Conservation (phyloP, 2,797 vertebrate species). For the Gymnodraco acuticeps region DNA sequence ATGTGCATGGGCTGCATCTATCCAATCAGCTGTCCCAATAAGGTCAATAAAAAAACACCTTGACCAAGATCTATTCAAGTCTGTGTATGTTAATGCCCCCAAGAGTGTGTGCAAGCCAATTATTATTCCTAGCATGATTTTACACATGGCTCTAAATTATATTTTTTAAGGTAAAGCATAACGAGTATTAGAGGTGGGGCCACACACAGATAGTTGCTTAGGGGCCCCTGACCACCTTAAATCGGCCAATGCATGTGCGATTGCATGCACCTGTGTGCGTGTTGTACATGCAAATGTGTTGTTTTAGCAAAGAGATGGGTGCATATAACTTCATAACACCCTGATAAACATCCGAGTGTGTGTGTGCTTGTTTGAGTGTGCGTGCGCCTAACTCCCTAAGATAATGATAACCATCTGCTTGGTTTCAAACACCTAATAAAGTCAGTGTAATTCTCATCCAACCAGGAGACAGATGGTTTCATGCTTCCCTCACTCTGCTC, state of each 20-base stretch:
- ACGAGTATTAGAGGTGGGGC: too few relatives aligned
- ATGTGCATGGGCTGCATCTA: too few relatives aligned
- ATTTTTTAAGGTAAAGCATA: too few relatives aligned
- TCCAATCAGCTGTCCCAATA: too few relatives aligned
- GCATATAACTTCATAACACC: conserved; percentile 44
- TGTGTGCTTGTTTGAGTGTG: conserved; percentile 10
- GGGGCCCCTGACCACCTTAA: too few relatives aligned
- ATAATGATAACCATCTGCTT: conserved; percentile 81
- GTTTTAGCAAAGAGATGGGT: conserved; percentile 15
- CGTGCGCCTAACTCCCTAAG: conserved; percentile 56
- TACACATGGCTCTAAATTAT: too few relatives aligned
- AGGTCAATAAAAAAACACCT: too few relatives aligned
- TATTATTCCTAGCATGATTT: not conserved
- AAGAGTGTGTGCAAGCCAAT: not conserved
- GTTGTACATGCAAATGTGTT: conserved; percentile 24
- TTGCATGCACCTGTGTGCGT: not conserved
- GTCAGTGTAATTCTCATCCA: conserved; percentile 76
- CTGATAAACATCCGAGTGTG: conserved; percentile 61
- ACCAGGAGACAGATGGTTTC: conserved; percentile 80
- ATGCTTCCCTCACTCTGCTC: conserved; percentile 70
- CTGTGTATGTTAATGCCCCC: not conserved
- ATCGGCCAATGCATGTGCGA: too few relatives aligned
- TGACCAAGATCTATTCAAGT: not conserved
- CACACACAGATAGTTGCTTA: too few relatives aligned
- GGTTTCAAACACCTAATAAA: conserved; percentile 80